phyloP scores from a whole-genome alignment of 2,888 invertebrate species.

The Ypsolopha sequella region DNA sequence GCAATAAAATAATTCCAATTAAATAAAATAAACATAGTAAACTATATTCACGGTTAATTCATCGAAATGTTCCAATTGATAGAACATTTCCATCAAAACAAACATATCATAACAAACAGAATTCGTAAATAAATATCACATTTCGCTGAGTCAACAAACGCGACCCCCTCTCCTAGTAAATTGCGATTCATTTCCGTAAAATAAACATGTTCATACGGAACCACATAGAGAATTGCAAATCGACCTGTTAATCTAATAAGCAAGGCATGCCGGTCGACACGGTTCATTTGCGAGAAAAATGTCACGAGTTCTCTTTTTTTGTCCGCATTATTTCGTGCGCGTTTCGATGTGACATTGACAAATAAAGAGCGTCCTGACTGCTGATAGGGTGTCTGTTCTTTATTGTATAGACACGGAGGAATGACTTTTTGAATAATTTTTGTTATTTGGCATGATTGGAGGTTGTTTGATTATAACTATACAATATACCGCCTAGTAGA shows the following conservation, averaged over 20 bases:
- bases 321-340: slow-evolving; percentile 25
- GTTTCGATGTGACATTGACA: slow-evolving; percentile 51
- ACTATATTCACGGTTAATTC: too few species aligned
- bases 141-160: slow-evolving; percentile 51
- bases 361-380: slow-evolving; percentile 58
- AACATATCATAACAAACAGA: not conserved
- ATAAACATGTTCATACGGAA: slow-evolving; percentile 50
- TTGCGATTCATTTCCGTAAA: slow-evolving; percentile 68
- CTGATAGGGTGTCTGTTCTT: not conserved
- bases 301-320: slow-evolving; percentile 43
- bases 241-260: slow-evolving; percentile 70
- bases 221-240: slow-evolving; percentile 67
- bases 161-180: slow-evolving; percentile 37
- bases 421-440: too few species aligned
- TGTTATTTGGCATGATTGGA: too few species aligned
- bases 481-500: too few species aligned
- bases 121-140: slow-evolving; percentile 22
- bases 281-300: slow-evolving; percentile 67
- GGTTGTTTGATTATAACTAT: not conserved
- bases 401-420: not conserved
- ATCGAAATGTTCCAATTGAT: too few species aligned
- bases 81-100: too few species aligned
- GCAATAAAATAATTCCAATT: too few species aligned
- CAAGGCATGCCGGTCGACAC: slow-evolving; percentile 43
- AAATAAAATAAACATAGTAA: too few species aligned